A percentile compares a stretch with the other conserved stretches of the same genome.
Evolutionary conservation across 2,888 invertebrate species (phyloP).

Genomic region (Mylabris sibirica): DNA sequence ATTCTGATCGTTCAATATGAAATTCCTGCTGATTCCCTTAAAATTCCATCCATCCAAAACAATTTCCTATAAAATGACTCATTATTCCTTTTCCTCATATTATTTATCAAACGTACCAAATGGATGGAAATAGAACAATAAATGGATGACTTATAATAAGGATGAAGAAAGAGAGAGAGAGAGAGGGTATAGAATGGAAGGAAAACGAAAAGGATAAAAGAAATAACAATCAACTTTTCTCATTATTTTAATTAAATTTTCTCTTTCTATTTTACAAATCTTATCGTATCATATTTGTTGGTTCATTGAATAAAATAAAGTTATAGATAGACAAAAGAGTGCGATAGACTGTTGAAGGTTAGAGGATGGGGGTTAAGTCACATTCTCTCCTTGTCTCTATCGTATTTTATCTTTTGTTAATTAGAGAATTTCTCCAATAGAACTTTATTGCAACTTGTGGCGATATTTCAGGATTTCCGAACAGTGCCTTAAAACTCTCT

Average conservation of each 20-base stretch:
- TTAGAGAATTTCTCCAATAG: neutral
- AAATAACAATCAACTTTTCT: neutral
- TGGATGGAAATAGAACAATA: no score
- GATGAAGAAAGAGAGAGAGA: neutral
- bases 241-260: neutral
- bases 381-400: neutral
- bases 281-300: neutral
- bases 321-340: no score
- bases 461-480: neutral
- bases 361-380: neutral
- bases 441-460: neutral
- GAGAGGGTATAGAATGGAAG: no score
- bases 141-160: no score
- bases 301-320: neutral
- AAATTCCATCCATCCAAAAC: neutral
- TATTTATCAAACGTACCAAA: neutral
- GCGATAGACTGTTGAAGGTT: no score
- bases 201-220: neutral
- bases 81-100: neutral
- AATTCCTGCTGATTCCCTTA: slow-evolving; percentile 5
- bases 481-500: neutral
- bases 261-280: neutral
- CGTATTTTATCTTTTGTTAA: neutral
- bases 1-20: neutral
- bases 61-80: neutral